Evolutionary conservation across 2,888 invertebrate genomes (phyloP).

Genomic region (Nysson spinosus): DNA sequence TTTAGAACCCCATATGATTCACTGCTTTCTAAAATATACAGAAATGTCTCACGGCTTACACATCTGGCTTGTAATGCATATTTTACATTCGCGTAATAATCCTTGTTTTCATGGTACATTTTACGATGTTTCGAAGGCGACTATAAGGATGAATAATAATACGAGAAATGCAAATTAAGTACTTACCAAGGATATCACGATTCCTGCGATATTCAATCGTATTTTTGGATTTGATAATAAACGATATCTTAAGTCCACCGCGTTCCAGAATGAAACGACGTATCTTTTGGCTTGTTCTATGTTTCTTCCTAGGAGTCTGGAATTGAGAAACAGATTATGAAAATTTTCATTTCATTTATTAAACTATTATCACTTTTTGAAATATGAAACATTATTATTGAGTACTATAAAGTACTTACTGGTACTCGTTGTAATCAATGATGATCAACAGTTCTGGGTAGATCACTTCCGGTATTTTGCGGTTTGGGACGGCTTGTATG

Average conservation of each 20-base stretch:
- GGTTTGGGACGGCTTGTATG: background rate
- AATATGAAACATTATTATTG: background rate
- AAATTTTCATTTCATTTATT: background rate
- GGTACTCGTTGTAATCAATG: slow-evolving; percentile 60
- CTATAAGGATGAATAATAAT: too few species aligned
- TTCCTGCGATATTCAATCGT: slow-evolving; percentile 67
- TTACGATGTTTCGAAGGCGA: too few species aligned
- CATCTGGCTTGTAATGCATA: too few species aligned
- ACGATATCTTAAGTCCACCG: slow-evolving; percentile 69
- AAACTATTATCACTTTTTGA: background rate
- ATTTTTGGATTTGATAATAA: slow-evolving; percentile 61
- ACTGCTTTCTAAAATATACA: too few species aligned
- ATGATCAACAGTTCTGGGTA: slow-evolving; percentile 68
- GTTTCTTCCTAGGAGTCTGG: slow-evolving; percentile 52
- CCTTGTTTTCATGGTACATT: too few species aligned
- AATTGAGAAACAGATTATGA: background rate
- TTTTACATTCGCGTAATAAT: too few species aligned
- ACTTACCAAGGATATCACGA: slow-evolving; percentile 59
- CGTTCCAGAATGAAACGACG: slow-evolving; percentile 69
- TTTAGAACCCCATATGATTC: too few species aligned
- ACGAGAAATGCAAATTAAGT: background rate
- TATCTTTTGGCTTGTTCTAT: slow-evolving; percentile 59
- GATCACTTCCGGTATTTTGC: slow-evolving; percentile 47
- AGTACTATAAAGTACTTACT: slow-evolving; percentile 33
- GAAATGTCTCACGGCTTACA: too few species aligned